phyloP scores from a whole-genome alignment of 2,888 invertebrate genomes.

The Scotopteryx bipunctaria region DNA sequence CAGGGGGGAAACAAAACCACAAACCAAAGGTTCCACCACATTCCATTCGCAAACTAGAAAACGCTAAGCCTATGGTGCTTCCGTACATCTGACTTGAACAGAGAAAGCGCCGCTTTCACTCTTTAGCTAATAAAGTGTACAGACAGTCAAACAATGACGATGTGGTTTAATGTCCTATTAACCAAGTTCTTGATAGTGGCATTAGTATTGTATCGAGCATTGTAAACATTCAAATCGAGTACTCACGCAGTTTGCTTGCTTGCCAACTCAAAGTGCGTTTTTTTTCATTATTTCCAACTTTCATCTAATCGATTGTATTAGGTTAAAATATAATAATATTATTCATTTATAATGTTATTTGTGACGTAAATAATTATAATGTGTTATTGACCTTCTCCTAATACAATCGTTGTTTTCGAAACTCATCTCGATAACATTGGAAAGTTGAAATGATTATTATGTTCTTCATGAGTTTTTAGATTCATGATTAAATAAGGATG shows the following conservation, averaged over 20 bases:
- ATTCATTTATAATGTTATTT: not conserved
- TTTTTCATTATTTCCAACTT: conserved; percentile 64
- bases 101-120: conserved; percentile 71
- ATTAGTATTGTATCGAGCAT: conserved; percentile 71
- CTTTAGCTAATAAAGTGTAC: conserved; percentile 41
- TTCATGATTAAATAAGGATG: not conserved
- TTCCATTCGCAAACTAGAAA: conserved; percentile 56
- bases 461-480: conserved; percentile 2
- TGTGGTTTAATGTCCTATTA: conserved; percentile 28
- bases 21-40: conserved; percentile 60
- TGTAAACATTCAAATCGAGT: conserved; percentile 45
- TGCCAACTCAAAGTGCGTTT: conserved; percentile 61
- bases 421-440: conserved; percentile 14
- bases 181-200: conserved; percentile 41
- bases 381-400: conserved; percentile 12
- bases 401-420: conserved; percentile 24
- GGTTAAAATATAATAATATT: not conserved
- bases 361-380: not conserved
- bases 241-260: conserved; percentile 72
- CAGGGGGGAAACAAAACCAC: conserved; percentile 56
- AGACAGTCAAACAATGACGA: conserved; percentile 35
- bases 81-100: conserved; percentile 56
- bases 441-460: not conserved
- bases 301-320: conserved; percentile 42
- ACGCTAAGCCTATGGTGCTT: conserved; percentile 54